These are phyloP conservation scores for Gyrodactylus salaris DNA, from an alignment of 1,140 invertebrate genomes.

Conservation along the genomic window DNA sequence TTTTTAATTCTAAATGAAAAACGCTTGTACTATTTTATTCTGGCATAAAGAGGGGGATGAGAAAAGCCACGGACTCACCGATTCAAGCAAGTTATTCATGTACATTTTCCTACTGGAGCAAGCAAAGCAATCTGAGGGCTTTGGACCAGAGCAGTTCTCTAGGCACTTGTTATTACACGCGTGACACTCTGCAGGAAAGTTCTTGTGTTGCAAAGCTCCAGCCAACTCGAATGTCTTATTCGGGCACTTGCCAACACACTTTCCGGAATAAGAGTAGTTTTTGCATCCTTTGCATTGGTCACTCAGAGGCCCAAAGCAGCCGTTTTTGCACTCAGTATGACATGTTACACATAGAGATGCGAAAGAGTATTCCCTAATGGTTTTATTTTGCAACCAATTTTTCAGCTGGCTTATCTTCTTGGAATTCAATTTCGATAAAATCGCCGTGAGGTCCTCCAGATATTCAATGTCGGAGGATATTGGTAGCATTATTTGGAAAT, in stretches of 20 bases:
- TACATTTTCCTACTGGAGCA: background rate
- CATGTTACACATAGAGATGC: background rate
- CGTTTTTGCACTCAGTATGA: background rate
- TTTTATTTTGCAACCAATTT: too few species aligned
- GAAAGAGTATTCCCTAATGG: background rate
- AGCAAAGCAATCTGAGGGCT: background rate
- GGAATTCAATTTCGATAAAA: too few species aligned
- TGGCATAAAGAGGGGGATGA: too few species aligned
- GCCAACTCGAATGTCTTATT: background rate
- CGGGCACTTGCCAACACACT: background rate
- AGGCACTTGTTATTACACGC: background rate
- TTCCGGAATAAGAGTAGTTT: background rate
- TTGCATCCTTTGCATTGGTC: background rate
- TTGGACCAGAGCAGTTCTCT: background rate
- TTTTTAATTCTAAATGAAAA: background rate
- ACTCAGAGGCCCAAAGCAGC: background rate
- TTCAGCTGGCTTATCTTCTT: too few species aligned
- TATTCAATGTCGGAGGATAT: too few species aligned
- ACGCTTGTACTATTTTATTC: background rate
- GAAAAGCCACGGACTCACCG: too few species aligned
- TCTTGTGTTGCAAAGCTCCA: background rate
- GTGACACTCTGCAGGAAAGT: background rate
- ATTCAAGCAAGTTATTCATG: background rate
- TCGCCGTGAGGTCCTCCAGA: too few species aligned
- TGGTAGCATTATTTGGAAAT: too few species aligned